A percentile compares a stretch with the other conserved stretches of the same genome.
phyloP scores from a whole-genome alignment of 2,888 invertebrate genomes.

The Amphipyra tragopoginis region DNA sequence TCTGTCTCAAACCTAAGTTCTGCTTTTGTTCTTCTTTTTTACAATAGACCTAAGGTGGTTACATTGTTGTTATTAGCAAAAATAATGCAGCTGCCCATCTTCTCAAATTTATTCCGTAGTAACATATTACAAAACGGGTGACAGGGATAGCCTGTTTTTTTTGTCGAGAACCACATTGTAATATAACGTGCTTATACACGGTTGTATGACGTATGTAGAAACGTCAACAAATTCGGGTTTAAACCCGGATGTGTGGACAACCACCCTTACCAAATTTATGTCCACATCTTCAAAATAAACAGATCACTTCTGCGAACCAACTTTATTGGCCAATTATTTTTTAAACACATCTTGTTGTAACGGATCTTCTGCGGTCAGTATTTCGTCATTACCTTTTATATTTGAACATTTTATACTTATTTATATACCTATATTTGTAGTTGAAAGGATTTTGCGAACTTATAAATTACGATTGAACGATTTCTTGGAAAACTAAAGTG shows the following conservation, averaged over 20 bases:
- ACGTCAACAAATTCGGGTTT: neutral
- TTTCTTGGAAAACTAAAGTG: conserved; percentile 40
- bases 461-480: conserved; percentile 12
- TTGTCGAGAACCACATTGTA: no score
- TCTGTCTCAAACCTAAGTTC: no score
- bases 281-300: conserved; percentile 25
- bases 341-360: conserved; percentile 28
- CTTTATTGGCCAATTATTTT: conserved; percentile 41
- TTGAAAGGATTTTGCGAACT: conserved; percentile 32
- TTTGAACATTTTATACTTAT: no score
- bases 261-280: conserved; percentile 12
- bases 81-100: no score
- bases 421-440: conserved; percentile 12
- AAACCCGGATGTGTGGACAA: conserved; percentile 23
- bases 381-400: conserved; percentile 40
- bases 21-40: no score
- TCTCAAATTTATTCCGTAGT: no score
- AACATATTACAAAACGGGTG: no score
- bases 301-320: conserved; percentile 47
- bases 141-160: no score
- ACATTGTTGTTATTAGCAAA: no score
- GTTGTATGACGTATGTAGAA: no score
- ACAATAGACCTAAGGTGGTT: no score
- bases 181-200: no score
- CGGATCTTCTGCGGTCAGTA: conserved; percentile 48